Evolutionary conservation across 2,113 vertebrate species (phyloP).

Genomic region (Heliornis fulica): DNA sequence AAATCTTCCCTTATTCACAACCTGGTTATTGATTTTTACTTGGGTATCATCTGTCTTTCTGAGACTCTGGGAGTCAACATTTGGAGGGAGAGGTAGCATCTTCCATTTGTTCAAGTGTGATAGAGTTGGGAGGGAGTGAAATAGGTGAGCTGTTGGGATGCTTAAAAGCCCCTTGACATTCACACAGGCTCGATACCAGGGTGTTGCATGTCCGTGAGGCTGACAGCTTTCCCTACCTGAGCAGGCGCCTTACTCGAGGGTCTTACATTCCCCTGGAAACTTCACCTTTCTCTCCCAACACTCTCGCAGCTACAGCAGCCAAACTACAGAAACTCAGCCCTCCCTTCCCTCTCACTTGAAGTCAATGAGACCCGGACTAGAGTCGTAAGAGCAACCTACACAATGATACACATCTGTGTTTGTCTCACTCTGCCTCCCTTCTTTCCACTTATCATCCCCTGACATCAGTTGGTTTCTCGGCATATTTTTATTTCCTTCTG

Average conservation of each 20-base stretch:
- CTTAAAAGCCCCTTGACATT: not conserved
- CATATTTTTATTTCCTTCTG: not conserved
- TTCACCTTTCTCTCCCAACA: not conserved
- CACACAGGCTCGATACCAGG: not conserved
- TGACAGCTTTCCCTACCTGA: not conserved
- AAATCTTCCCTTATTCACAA: conserved; percentile 38
- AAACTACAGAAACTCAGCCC: not conserved
- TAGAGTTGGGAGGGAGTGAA: not conserved
- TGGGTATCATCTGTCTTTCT: conserved; percentile 9
- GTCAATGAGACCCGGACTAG: not conserved
- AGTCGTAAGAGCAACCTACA: rapidly evolving
- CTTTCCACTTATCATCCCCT: not conserved
- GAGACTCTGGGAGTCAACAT: not conserved
- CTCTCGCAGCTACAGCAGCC: not conserved
- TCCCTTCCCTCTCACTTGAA: not conserved
- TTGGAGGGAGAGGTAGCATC: not conserved
- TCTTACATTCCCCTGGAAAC: not conserved
- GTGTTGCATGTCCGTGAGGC: not conserved
- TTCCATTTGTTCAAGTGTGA: not conserved
- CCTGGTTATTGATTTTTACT: conserved; percentile 26
- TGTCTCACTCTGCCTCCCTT: not conserved
- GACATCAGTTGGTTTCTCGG: not conserved
- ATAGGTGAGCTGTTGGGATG: not conserved
- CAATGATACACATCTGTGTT: rapidly evolving
- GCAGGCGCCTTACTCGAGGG: not conserved